Evolutionary conservation across 2,113 vertebrate genomes (phyloP), one percentile per base, ranked within the genome.

Genomic region (Nestor notabilis): DNA sequence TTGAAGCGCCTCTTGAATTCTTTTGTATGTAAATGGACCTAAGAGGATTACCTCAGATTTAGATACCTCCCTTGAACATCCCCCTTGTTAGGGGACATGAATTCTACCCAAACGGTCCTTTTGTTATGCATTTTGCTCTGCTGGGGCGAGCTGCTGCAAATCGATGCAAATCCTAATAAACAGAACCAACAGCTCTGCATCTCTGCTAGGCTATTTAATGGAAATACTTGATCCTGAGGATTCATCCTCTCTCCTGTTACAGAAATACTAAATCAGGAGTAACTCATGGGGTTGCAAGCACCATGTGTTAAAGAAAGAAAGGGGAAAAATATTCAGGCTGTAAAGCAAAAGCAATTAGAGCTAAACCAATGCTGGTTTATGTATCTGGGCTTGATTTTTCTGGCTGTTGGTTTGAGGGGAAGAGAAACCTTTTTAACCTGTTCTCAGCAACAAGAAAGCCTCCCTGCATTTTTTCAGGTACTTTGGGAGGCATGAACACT

Each of bases 11-110:
- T 74, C 39, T 44, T 53, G 35, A 37, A 6, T 75, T 90, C 37
- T 83, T 78, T 89, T 64, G 80, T 82, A 60, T 84, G 55, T 70
- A 83, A 93, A 91, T 50, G 24, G 27, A 33, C 25, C 46, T 87
- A 91, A 78, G 17, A 92, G 55, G 83, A 94, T 95, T 92, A 92
- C n/a, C 17, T 71, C 72, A 75, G 80, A 94, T 89, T 94, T 87
- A 92, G 69, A 78, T 17, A 70, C 39, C 50, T 87, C 76, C 64
- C 80, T 81, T 55, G 60, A 93, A 91, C 43, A 83, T 17, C 56
- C 7, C n/a, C 41, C 58, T 88, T 76, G 33, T 80, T 70, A 90
- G 46, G 25, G 46, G 41, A 83, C 10, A 4, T 5, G 33, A 83
- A 87, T 81, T 50, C 72, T 70, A 58, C 33, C 64, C 76, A 93